Conservation (phyloP, 2,888 invertebrate species). For the Nymphalis polychloros region DNA sequence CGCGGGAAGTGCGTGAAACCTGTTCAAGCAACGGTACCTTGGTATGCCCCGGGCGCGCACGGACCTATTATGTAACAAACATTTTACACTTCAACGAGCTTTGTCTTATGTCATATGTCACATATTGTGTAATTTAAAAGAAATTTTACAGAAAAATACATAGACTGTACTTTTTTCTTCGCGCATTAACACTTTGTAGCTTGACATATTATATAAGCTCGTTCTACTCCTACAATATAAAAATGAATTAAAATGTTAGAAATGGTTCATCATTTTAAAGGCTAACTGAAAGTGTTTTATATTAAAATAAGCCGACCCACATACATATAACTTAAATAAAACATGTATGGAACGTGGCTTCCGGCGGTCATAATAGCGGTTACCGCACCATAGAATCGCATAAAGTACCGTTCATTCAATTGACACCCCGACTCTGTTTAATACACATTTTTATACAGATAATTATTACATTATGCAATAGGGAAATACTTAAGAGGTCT, state of each 20-base stretch:
- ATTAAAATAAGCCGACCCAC: conserved; percentile 51
- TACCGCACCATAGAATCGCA: conserved; percentile 39
- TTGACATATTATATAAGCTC: too few species aligned
- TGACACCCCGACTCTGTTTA: conserved; percentile 25
- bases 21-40: conserved; percentile 77
- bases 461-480: conserved; percentile 41
- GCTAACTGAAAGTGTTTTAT: conserved; percentile 36
- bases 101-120: conserved; percentile 36
- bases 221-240: too few species aligned
- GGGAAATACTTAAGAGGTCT: conserved; percentile 42
- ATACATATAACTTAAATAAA: conserved; percentile 50
- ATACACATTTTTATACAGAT: conserved; percentile 35
- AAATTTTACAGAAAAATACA: not conserved
- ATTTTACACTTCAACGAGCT: conserved; percentile 63
- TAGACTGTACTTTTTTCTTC: not conserved
- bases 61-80: conserved; percentile 78
- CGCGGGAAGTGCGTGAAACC: conserved; percentile 60
- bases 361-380: conserved; percentile 54
- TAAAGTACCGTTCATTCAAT: conserved; percentile 46
- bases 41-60: conserved; percentile 63
- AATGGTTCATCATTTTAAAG: too few species aligned
- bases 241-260: too few species aligned
- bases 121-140: conserved; percentile 25
- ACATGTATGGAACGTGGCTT: conserved; percentile 63
- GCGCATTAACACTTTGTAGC: too few species aligned